phyloP scores from a whole-genome alignment of 2,888 invertebrate species.

The Scaptodrosophila latifasciaeformis region DNA sequence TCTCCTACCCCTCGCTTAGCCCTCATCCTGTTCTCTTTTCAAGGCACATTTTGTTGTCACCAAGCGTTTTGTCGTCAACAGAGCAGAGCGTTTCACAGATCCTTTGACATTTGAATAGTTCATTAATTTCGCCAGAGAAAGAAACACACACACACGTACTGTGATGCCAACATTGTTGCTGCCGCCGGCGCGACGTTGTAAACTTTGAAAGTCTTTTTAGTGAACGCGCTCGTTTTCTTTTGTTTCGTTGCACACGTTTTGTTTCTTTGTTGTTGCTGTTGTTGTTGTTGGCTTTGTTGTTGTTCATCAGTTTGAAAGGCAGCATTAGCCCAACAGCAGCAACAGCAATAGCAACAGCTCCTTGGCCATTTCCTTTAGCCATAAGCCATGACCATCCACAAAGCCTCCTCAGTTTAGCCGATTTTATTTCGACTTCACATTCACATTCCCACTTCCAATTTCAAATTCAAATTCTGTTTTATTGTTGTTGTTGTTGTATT shows the following conservation, averaged over 20 bases:
- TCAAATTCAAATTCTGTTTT: slow-evolving; percentile 9
- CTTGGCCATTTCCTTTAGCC: background rate
- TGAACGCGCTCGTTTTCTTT: slow-evolving; percentile 57
- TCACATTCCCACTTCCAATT: background rate
- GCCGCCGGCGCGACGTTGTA: slow-evolving; percentile 24
- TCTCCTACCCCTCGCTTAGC: background rate
- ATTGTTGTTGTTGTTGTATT: too few species aligned
- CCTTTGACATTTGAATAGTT: slow-evolving; percentile 69
- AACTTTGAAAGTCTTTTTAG: slow-evolving; percentile 62
- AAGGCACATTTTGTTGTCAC: slow-evolving; percentile 46
- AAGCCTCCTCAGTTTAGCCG: slow-evolving; percentile 12
- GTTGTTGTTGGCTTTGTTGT: slow-evolving; percentile 49
- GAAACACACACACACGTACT: slow-evolving; percentile 28
- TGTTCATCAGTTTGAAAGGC: slow-evolving; percentile 67
- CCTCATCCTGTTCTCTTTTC: slow-evolving; percentile 24
- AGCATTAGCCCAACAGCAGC: too few species aligned
- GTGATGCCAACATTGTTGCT: slow-evolving; percentile 4
- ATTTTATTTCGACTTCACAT: slow-evolving; percentile 21
- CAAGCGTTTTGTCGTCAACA: slow-evolving; percentile 53
- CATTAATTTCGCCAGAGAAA: slow-evolving; percentile 66
- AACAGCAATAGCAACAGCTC: slow-evolving; percentile 5
- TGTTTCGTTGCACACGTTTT: slow-evolving; percentile 26
- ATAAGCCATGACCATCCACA: background rate
- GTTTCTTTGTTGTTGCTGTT: too few species aligned
- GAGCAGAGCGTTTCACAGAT: slow-evolving; percentile 39